These are phyloP conservation scores for Steromphala cineraria DNA, from an alignment of 2,888 invertebrate species.

Conservation along the genomic window DNA sequence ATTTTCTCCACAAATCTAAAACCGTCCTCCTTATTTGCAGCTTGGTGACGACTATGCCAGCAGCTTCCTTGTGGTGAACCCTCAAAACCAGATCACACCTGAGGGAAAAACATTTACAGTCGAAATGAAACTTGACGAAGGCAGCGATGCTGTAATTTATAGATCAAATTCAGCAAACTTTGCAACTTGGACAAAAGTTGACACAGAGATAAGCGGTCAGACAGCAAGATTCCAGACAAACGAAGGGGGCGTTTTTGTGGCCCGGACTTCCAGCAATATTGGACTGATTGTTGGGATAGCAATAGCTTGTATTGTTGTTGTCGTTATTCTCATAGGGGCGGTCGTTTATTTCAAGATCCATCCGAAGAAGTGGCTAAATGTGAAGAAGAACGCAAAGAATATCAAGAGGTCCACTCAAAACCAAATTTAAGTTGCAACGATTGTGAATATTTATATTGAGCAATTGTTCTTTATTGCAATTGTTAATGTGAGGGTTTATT, in stretches of 20 bases:
- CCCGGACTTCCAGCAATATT: slow-evolving; percentile 48
- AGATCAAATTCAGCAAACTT: slow-evolving; percentile 49
- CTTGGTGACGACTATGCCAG: slow-evolving; percentile 66
- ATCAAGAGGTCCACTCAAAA: slow-evolving; percentile 45
- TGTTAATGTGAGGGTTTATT: too few species aligned
- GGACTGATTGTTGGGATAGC: slow-evolving; percentile 64
- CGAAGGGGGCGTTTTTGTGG: slow-evolving; percentile 69
- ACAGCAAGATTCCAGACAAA: slow-evolving; percentile 53
- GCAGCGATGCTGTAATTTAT: slow-evolving; percentile 53
- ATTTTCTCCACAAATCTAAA: neutral
- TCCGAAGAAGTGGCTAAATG: slow-evolving; percentile 57
- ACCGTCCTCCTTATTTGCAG: slow-evolving; percentile 43
- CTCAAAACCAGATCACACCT: slow-evolving; percentile 51
- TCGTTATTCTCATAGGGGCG: slow-evolving; percentile 53
- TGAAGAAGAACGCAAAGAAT: slow-evolving; percentile 42
- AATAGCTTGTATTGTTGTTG: slow-evolving; percentile 53
- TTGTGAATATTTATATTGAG: too few species aligned
- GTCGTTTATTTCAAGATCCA: slow-evolving; percentile 62
- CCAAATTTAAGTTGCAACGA: slow-evolving; percentile 34
- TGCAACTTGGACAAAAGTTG: slow-evolving; percentile 62
- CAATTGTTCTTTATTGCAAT: too few species aligned
- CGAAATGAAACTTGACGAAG: slow-evolving; percentile 46
- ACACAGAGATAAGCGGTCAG: slow-evolving; percentile 50
- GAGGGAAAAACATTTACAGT: slow-evolving; percentile 50
- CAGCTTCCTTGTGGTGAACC: slow-evolving; percentile 61